phyloP scores from a whole-genome alignment of 1,140 invertebrate genomes.

The Prorops nasuta region DNA sequence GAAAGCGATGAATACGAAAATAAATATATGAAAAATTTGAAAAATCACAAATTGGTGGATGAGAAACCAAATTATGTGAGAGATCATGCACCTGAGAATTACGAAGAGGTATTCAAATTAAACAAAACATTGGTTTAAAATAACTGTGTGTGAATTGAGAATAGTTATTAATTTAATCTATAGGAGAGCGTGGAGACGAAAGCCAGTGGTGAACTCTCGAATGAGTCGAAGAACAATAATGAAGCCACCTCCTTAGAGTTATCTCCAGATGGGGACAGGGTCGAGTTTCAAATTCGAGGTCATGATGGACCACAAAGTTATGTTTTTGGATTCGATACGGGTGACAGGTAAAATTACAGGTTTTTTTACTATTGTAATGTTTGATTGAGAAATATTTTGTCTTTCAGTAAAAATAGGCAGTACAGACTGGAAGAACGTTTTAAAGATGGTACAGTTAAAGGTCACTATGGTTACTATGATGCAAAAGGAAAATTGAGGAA shows the following conservation, averaged over 20 bases:
- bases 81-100: conserved; percentile 36
- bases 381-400: conserved; percentile 1
- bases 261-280: conserved; percentile 42
- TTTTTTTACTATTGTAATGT: conserved; percentile 11
- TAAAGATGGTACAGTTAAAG: conserved; percentile 73
- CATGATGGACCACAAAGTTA: conserved; percentile 81
- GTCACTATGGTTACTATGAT: conserved; percentile 82
- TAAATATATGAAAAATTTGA: background rate
- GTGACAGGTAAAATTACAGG: conserved; percentile 68
- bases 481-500: conserved; percentile 75
- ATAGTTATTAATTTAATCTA: too few species aligned
- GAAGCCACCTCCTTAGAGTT: conserved; percentile 55
- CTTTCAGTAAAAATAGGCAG: conserved; percentile 73
- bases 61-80: conserved; percentile 29
- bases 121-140: too few species aligned
- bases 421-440: conserved; percentile 80
- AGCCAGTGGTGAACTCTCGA: too few species aligned
- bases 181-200: too few species aligned
- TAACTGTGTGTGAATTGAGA: too few species aligned
- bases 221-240: conserved; percentile 54
- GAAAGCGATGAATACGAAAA: conserved; percentile 1
- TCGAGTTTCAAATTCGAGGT: conserved; percentile 65
- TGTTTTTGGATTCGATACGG: conserved; percentile 85
- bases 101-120: conserved; percentile 18
- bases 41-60: conserved; percentile 22